phyloP scores from a whole-genome alignment of 2,888 invertebrate genomes.

The Acleris sparsana region DNA sequence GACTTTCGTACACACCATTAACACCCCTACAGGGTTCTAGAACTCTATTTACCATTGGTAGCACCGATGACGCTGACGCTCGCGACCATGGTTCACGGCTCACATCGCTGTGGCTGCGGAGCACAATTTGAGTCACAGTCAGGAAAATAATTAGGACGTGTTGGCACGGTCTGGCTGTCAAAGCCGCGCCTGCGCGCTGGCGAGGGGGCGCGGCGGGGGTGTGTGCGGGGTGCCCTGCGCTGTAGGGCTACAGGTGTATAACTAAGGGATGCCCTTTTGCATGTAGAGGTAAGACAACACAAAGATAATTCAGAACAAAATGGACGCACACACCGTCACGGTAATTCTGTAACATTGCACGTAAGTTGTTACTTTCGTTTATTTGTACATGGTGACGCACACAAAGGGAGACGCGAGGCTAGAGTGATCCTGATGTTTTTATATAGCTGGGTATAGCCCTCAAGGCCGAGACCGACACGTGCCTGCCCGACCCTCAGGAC shows the following conservation, averaged over 20 bases:
- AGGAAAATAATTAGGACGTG: slow-evolving; percentile 67
- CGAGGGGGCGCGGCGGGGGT: slow-evolving; percentile 70
- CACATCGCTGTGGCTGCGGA: slow-evolving; percentile 50
- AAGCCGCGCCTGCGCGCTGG: slow-evolving; percentile 70
- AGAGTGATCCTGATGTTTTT: no score
- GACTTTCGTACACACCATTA: slow-evolving; percentile 18
- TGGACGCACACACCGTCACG: no score
- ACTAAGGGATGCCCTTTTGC: slow-evolving; percentile 1
- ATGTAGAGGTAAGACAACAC: no score
- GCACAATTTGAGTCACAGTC: slow-evolving; percentile 42
- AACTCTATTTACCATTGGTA: slow-evolving; percentile 70
- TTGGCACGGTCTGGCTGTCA: slow-evolving; percentile 70
- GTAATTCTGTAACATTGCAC: no score
- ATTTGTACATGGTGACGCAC: no score
- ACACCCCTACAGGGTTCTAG: slow-evolving; percentile 33
- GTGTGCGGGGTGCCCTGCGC: slow-evolving; percentile 54
- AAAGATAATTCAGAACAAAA: no score
- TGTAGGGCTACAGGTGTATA: slow-evolving; percentile 57
- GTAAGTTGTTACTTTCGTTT: no score
- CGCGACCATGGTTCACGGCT: slow-evolving; percentile 68
- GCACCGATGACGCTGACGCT: slow-evolving; percentile 72
- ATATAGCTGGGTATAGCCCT: slow-evolving; percentile 42
- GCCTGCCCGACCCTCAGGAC: slow-evolving; percentile 42
- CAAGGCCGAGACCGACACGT: slow-evolving; percentile 73
- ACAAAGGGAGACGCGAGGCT: no score